Evolutionary conservation across 2,888 invertebrate genomes (phyloP).

Genomic region (Hirtodrosophila alboralis): DNA sequence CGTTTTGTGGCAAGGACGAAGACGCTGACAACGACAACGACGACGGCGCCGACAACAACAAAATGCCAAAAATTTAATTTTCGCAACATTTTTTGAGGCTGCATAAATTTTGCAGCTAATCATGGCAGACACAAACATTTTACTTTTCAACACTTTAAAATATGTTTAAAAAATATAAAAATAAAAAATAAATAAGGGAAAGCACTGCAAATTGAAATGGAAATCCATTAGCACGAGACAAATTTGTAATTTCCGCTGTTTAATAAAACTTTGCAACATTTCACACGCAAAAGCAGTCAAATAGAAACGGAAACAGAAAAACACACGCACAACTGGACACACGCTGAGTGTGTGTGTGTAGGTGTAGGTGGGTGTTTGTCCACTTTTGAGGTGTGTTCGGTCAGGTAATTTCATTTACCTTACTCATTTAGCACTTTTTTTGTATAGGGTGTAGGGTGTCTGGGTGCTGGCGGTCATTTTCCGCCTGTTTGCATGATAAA

Average conservation of each 20-base stretch:
- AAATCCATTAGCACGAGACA: constrained; percentile 81
- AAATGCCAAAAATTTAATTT: constrained; percentile 62
- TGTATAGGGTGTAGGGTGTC: constrained; percentile 2
- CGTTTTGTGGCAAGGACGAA: constrained; percentile 76
- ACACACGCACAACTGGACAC: constrained; percentile 59
- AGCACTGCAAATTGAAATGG: constrained; percentile 70
- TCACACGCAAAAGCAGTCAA: constrained; percentile 40
- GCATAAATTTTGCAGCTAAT: constrained; percentile 72
- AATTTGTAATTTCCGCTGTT: constrained; percentile 83
- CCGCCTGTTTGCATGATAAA: constrained; percentile 83
- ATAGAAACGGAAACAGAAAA: constrained; percentile 47
- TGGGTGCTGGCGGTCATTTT: constrained; percentile 52
- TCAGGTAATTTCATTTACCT: constrained; percentile 80
- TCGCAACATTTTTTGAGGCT: constrained; percentile 40
- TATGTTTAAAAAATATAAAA: constrained; percentile 11
- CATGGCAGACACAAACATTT: constrained; percentile 24
- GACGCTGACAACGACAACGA: constrained; percentile 23
- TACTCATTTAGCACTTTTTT: constrained; percentile 78
- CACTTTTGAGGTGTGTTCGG: constrained; percentile 77
- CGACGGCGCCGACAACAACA: constrained; percentile 31
- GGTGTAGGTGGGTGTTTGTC: constrained; percentile 24
- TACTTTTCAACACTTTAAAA: constrained; percentile 36
- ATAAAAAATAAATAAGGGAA: constrained; percentile 12
- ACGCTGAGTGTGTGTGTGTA: constrained; percentile 6
- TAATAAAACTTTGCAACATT: constrained; percentile 67